These are phyloP conservation scores for Aegotheles bennettii DNA, from an alignment of 2,113 vertebrate species.

Conservation along the genomic window DNA sequence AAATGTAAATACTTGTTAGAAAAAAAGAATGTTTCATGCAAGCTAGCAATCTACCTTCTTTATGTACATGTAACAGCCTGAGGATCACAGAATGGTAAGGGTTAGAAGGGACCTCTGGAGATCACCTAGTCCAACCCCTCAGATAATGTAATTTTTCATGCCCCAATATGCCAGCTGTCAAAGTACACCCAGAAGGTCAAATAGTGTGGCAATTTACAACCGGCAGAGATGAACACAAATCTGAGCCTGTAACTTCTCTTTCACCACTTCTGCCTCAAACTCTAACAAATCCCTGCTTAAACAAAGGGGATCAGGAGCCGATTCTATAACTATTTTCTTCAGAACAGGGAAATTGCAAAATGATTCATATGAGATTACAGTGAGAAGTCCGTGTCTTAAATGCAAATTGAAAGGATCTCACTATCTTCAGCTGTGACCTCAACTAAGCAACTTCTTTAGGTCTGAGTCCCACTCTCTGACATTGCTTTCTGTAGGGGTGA, in stretches of 20 bases:
- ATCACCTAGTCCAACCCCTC: no score
- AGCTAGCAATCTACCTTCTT: not conserved
- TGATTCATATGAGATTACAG: not conserved
- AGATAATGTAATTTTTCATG: accelerated
- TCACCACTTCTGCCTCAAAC: not conserved
- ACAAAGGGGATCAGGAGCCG: not conserved
- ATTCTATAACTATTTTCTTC: not conserved
- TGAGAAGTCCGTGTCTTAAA: not conserved
- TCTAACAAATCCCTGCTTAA: not conserved
- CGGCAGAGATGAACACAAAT: not conserved
- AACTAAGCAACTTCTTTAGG: not conserved
- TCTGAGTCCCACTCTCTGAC: not conserved
- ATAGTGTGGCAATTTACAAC: not conserved
- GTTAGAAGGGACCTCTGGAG: no score
- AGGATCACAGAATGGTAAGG: not conserved
- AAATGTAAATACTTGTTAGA: not conserved
- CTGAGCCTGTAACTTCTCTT: not conserved
- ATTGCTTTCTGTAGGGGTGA: not conserved
- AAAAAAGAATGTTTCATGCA: not conserved
- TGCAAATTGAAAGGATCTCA: not conserved
- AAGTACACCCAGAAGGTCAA: not conserved
- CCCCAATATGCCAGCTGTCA: not conserved
- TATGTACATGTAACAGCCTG: not conserved
- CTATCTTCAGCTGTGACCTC: not conserved
- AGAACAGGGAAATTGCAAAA: not conserved